A percentile compares a stretch with the other conserved stretches of the same genome.
Conservation (phyloP, 2,888 invertebrate species). For the Caenorhabditis becei region DNA sequence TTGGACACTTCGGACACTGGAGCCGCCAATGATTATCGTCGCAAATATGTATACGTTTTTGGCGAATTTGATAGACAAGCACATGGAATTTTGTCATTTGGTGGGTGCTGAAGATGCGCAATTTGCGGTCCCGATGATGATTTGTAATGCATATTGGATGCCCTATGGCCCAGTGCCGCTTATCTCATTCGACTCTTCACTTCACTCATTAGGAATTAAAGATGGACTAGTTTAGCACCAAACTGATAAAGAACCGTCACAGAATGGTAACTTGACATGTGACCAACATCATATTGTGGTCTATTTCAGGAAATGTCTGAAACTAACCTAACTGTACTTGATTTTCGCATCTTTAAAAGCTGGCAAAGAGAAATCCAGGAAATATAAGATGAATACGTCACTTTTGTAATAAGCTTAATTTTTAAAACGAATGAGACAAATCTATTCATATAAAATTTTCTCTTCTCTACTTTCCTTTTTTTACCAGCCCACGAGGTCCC, state of each 20-base stretch:
- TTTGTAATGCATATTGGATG: slow-evolving; percentile 62
- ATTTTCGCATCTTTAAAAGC: no score
- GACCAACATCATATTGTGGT: no score
- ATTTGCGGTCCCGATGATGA: slow-evolving; percentile 56
- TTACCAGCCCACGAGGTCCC: no score
- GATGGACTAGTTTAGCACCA: neutral
- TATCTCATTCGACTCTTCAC: slow-evolving; percentile 6
- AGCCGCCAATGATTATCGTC: slow-evolving; percentile 15
- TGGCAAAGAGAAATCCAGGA: no score
- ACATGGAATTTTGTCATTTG: slow-evolving; percentile 42
- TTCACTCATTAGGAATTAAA: neutral
- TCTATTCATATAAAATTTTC: neutral
- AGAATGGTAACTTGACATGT: neutral
- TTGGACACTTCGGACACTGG: neutral
- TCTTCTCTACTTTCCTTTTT: neutral
- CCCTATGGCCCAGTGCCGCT: slow-evolving; percentile 5
- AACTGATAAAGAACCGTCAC: neutral
- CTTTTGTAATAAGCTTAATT: neutral
- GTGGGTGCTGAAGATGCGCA: slow-evolving; percentile 38
- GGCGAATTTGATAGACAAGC: slow-evolving; percentile 54
- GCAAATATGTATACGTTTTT: slow-evolving; percentile 47
- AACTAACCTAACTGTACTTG: no score
- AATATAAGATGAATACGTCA: neutral
- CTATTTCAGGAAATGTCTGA: no score
- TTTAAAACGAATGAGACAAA: neutral